Evolutionary conservation across 2,797 vertebrate genomes (phyloP), one percentile per base, ranked within the genome.

Genomic region (Basileuterus tristriatus): DNA sequence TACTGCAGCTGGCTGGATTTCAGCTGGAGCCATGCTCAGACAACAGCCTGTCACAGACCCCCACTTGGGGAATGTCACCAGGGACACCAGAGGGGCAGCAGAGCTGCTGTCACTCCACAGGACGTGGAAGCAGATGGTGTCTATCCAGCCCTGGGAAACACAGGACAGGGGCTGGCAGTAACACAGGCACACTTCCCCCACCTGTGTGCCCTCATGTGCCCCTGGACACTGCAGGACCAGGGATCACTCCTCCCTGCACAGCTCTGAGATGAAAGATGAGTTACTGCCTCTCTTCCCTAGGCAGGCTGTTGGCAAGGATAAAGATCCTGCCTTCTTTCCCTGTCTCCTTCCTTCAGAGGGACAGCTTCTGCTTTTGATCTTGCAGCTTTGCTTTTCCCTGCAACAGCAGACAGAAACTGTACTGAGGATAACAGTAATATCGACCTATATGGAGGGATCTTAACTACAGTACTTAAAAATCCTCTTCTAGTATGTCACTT

Each of bases 381-480:
- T 29, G 70, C 88, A 95, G 36, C 50, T 29, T 36, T 72, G 70
- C 16, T 79, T 47, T 64, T 58, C 71, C 44, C 69, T 60, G 34
- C 37, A 63, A 58, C 10, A 67, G 39, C 64, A 80, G 36, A 58
- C 27, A 80, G 37, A 53, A 65, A 37, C 3, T 2, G 7, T 20
- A 59, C 49, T 1, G 26, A 71, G 9, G 23, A 75, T 29, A 67
- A 85, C 29, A 29, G 20, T 27, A 74, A 56, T 50, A 74, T 34
- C 39, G 56, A 95, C 64, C 74, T 56, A 74, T 64, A 69, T 29
- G 39, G 52, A 93, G 20, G 50, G 58, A 76, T 74, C 87, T 89
- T 44, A 93, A 64, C 80, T 78, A 62, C 44, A 55, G 70, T n/a
- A 69, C 80, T 94, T 65, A 46, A 94, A 95, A 96, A 91, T 83